Percentiles rank a stretch among this genome's conserved stretches.
Conservation (phyloP, 2,888 invertebrate genomes). For the Morpho helenor region DNA sequence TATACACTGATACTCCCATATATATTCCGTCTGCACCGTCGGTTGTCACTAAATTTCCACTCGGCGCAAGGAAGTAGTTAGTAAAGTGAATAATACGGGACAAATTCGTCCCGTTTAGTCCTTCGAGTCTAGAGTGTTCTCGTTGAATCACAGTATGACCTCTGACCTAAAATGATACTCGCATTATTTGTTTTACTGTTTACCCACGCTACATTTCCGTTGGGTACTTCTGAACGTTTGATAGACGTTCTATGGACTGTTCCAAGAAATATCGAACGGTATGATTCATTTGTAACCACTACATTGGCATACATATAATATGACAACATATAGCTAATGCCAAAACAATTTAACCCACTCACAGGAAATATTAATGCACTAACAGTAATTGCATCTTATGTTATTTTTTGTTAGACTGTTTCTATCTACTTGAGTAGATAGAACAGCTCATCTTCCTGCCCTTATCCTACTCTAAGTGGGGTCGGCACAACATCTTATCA, state of each 20-base stretch:
- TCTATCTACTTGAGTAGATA: too few relatives aligned
- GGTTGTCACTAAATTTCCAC: constrained; percentile 27
- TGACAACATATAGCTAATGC: too few relatives aligned
- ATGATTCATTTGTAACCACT: neutral
- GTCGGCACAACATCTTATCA: too few relatives aligned
- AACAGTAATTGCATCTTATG: too few relatives aligned
- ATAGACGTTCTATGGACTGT: neutral
- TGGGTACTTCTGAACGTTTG: too few relatives aligned
- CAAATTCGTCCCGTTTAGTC: constrained; percentile 25
- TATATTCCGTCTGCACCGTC: neutral
- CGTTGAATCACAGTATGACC: constrained; percentile 24
- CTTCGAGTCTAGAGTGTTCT: constrained; percentile 26
- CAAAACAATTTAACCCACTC: too few relatives aligned
- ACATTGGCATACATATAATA: too few relatives aligned
- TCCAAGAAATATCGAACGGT: neutral
- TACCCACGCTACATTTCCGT: neutral
- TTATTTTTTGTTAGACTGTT: too few relatives aligned
- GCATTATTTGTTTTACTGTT: constrained; percentile 1
- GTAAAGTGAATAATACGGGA: constrained; percentile 33
- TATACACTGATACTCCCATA: neutral
- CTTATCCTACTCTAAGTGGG: too few relatives aligned
- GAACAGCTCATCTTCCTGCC: too few relatives aligned
- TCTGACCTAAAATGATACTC: constrained; percentile 17
- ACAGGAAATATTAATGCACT: too few relatives aligned
- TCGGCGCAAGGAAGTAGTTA: constrained; percentile 28